Base-by-base conservation (phyloP, 2,113 vertebrate genomes). In the Phalacrocorax pelagicus region DNA sequence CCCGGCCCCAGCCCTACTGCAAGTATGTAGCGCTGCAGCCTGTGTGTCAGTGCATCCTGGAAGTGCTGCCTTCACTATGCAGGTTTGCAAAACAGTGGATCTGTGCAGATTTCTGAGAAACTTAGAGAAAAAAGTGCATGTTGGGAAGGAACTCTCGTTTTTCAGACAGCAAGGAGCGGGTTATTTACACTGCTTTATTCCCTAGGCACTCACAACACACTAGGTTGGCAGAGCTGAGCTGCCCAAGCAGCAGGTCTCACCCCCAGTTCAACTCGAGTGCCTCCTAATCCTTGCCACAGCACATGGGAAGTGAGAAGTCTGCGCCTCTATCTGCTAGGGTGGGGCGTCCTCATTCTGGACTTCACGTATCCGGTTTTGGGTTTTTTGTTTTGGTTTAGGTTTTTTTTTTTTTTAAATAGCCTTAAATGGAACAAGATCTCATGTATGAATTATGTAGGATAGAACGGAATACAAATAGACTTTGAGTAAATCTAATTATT, bases 281-380 rank as follows among this genome's bases (percentile, higher is more conserved):
- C 20, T 83, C 67, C 44, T 51, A 66, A 86, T 42, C 22, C 29
- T 88, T 22, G 40, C 32, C 32, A 10, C 12, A 52, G 29, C 26
- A 51, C 42, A 51, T 2, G 15, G 18, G 34, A n/a, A 73, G 21
- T 42, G 34, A 69, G 8, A 83, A 30, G 69, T 3, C n/a, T 36
- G 20, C 13, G 36, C 20, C 70, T 71, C 26, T 49, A 7, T 42
- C 71, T 69, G 27, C 34, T 19, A 15, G 6, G 14, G 49, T 54
- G 67, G 55, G 71, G 77, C 32, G 95, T 34, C 26, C 44, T 90
- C 8, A 0, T 38, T 66, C 47, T 34, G 32, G 19, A 62, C 27
- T 81, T 81, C 0, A 36, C 0, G 2, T 40, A 81, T 11, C 40
- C 4, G 1, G 13, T 32, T 81, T 63, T 5, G 16, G 0, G 23